phyloP scores from a whole-genome alignment of 2,113 vertebrate species.

The Calidris pygmaea region DNA sequence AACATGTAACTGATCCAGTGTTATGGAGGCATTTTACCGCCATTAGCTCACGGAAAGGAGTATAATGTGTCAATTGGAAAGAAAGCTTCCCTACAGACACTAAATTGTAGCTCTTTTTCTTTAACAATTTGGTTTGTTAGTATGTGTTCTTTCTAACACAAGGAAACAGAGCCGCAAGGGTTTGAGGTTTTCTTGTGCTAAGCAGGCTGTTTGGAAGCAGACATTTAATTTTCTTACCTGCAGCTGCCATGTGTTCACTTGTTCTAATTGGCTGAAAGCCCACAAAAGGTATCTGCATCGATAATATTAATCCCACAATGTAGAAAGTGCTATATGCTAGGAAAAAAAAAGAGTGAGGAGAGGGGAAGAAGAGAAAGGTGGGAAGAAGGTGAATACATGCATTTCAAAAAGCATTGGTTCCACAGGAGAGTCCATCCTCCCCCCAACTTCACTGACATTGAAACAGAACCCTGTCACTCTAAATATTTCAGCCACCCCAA shows the following conservation, averaged over 20 bases:
- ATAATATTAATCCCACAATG: constrained; percentile 94
- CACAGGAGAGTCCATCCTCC: not conserved
- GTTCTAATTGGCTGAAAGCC: constrained; percentile 97
- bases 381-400: not conserved
- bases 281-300: constrained; percentile 97
- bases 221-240: constrained; percentile 77
- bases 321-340: constrained; percentile 98
- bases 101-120: not conserved
- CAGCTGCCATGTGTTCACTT: constrained; percentile 97
- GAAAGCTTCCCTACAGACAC: not conserved
- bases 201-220: not conserved
- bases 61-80: not conserved
- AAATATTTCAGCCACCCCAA: not conserved
- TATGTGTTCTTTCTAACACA: not conserved
- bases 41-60: not conserved
- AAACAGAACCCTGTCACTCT: not conserved
- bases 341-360: not conserved
- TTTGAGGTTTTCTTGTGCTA: not conserved
- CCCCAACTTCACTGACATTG: not conserved
- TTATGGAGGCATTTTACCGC: not conserved
- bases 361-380: not conserved
- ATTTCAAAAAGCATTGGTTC: not conserved
- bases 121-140: not conserved
- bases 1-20: not conserved
- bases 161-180: not conserved